Evolutionary conservation across 2,888 invertebrate genomes (phyloP), one percentile per base, ranked within the genome.

Genomic region (Therioaphis trifolii): DNA sequence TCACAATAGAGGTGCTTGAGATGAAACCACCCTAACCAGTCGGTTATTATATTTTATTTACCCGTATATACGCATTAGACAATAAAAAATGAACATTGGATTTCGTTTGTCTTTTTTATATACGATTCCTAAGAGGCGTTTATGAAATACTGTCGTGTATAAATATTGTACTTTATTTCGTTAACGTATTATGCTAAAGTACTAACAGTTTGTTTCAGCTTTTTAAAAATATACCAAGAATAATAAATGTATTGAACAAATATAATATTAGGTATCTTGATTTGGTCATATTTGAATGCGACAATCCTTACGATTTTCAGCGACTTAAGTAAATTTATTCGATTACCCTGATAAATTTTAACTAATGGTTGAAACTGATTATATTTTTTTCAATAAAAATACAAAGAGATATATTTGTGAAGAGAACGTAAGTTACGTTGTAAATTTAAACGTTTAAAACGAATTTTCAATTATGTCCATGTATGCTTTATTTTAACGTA

Each of bases 31-130:
- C 79, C 69, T 40, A 61, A 76, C 84, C 77, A 46, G 55, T 66
- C 75, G 49, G 79, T 82, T 82, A 63, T 82, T 82, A 74, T 74
- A 35, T 82, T 82, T 82, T 82, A 74, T 82, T 63, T 74, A 74
- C 74, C 74, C 72, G 82, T 74, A 63, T 74, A 58, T 18, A 2
- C 49, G 52, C 58, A 68, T 61, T 71, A 80, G 72, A 80, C 69
- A 80, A 72, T 80, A 82, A 74, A 72, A 74, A 63, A 74, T 63
- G 72, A 74, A 74, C 72, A 74, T 74, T 69, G 78, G 78, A 52
- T 66, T 78, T 68, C 66, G 52, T 79, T 69, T 79, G 55, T 79
- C 21, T 43, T 40, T 68, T 40, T 66, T 66, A 29, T 69, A 11
- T 68, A 82, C 63, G 52, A 72, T 74, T 72, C 46, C 63, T 7